Conservation (phyloP, 2,797 vertebrate genomes). For the Oceanodroma leucorhoa region DNA sequence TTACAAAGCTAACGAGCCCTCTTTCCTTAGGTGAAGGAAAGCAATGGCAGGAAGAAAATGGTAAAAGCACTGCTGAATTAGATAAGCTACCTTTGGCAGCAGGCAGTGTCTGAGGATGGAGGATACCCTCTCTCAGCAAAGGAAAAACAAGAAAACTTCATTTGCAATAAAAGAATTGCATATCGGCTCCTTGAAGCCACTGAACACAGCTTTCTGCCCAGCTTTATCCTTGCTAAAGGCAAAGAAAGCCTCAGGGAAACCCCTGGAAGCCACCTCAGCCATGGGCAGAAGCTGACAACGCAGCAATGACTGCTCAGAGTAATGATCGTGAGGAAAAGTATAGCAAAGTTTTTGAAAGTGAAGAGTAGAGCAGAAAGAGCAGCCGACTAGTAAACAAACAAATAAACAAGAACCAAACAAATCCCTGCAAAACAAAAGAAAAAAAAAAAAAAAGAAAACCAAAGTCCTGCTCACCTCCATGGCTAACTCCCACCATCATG, state of each 20-base stretch:
- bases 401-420: background rate
- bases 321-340: fast-evolving
- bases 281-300: background rate
- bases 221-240: background rate
- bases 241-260: background rate
- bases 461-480: background rate
- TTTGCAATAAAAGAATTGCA: background rate
- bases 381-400: background rate
- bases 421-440: background rate
- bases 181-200: background rate
- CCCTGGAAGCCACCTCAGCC: background rate
- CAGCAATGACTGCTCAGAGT: background rate
- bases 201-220: background rate
- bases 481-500: background rate
- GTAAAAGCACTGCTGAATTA: background rate
- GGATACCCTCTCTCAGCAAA: background rate
- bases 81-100: background rate
- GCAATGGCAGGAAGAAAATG: background rate
- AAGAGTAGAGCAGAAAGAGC: background rate
- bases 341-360: background rate
- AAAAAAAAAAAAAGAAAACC: background rate
- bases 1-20: background rate
- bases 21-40: background rate
- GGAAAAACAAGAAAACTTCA: background rate
- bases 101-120: background rate